phyloP scores from a whole-genome alignment of 2,888 invertebrate species.

The Penaeus monodon region DNA sequence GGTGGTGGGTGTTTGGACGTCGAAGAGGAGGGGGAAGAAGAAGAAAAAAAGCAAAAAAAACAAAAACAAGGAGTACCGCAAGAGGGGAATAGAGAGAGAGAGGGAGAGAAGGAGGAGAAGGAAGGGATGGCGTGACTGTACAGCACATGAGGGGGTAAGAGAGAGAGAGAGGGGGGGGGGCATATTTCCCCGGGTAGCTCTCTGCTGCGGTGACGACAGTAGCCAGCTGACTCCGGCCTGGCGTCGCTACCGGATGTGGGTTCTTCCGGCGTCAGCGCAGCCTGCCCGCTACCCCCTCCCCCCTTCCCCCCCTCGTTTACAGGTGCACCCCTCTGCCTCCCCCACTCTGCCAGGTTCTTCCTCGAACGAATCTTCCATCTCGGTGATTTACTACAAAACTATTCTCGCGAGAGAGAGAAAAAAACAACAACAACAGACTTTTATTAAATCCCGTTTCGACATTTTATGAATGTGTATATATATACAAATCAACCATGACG shows the following conservation, averaged over 20 bases:
- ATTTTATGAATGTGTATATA: too few relatives aligned
- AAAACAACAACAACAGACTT: too few relatives aligned
- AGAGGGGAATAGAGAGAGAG: too few relatives aligned
- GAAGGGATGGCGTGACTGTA: neutral
- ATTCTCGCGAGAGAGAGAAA: too few relatives aligned
- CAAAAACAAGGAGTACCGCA: too few relatives aligned
- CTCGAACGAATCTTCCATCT: too few relatives aligned
- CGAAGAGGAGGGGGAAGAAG: too few relatives aligned
- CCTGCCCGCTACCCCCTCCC: slow-evolving; percentile 14
- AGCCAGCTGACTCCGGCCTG: slow-evolving; percentile 20
- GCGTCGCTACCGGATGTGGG: slow-evolving; percentile 15
- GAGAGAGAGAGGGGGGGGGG: neutral
- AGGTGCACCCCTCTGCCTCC: slow-evolving; percentile 1
- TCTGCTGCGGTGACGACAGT: neutral
- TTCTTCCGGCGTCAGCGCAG: slow-evolving; percentile 8
- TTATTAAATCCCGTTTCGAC: too few relatives aligned
- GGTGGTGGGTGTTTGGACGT: too few relatives aligned
- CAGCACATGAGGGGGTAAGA: neutral
- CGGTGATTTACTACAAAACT: too few relatives aligned
- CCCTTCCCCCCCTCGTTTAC: neutral
- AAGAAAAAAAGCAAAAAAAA: neutral
- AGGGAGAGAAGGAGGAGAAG: neutral
- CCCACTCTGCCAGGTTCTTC: too few relatives aligned
- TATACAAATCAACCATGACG: too few relatives aligned
- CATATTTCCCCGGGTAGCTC: neutral